Evolutionary conservation across 2,888 invertebrate species (phyloP), one percentile per base, ranked within the genome.

Genomic region (Spisula solida): DNA sequence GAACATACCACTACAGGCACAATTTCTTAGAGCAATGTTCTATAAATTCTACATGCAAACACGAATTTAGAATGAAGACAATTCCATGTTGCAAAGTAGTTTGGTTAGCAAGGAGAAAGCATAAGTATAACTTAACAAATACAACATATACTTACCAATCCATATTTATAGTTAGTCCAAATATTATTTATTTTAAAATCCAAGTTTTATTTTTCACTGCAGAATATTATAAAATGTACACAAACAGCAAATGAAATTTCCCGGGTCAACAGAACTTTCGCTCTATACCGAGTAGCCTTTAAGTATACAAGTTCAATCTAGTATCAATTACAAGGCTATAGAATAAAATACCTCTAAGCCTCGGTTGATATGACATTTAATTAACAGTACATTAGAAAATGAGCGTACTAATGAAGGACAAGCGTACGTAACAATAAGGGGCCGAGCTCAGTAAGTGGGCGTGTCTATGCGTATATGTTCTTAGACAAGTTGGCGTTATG

Each of bases 401-500:
- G 41, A 84, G 51, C 55, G 51, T 60, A 86, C 86, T 75, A 83
- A 83, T 83, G 89, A 89, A 86, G 78, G 48, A 78, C 85, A 51
- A 81, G 55, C 51, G 70, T 56, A 86, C 86, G 83, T 86, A 81
- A 80, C 51, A 70, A 84, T 41, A 79, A 79, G 66, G 84, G 84
- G 84, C 70, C 84, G 84, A 75, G 51, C 81, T 84, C 41, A 47
- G 70, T 75, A 78, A 84, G 89, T 80, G 86, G 89, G 89, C 89
- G 89, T 83, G 56, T 51, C 89, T 84, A 18, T 55, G n/a, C 47
- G 55, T 84, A 84, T 80, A 60, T 80, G 84, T 84, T 83, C 80
- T 82, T 82, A 90, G 89, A 90, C 89, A 85, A 34, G 51, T 29
- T 41, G 89, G 85, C 89, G 87, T 48, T 87, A 82, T 29, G 75